Conservation (phyloP, 2,888 invertebrate species). For the Macrophya annulata region DNA sequence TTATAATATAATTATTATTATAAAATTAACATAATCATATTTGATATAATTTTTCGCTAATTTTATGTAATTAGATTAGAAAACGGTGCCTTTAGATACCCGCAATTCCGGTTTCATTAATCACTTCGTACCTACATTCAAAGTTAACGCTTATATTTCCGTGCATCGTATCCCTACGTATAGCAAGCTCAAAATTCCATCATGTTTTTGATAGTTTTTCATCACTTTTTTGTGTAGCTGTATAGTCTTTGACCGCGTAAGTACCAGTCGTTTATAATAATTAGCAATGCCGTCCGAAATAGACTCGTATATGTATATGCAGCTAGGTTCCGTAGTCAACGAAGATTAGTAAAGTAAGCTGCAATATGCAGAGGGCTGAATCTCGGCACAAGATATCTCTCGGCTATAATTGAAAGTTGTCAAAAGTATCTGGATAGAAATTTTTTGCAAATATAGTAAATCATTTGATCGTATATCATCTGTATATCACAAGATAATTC, state of each 20-base stretch:
- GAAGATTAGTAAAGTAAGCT: background rate
- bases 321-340: background rate
- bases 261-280: slow-evolving; percentile 70
- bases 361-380: background rate
- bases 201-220: background rate
- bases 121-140: background rate
- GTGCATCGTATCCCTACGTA: too few relatives aligned
- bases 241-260: slow-evolving; percentile 53
- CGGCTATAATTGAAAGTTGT: slow-evolving; percentile 6
- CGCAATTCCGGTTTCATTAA: slow-evolving; percentile 21
- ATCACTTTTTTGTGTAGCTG: slow-evolving; percentile 1
- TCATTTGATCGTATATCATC: background rate
- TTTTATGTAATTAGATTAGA: background rate
- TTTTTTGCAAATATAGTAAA: background rate
- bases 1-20: background rate
- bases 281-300: slow-evolving; percentile 71
- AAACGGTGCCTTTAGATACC: background rate
- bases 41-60: background rate
- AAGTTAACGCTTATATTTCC: slow-evolving; percentile 38
- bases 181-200: slow-evolving; percentile 1
- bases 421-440: background rate
- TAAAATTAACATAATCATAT: background rate
- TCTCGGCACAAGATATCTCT: slow-evolving; percentile 15
- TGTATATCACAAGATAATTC: background rate
- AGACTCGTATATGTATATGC: slow-evolving; percentile 63